These are phyloP conservation scores for Drosophila pallidifrons DNA, from an alignment of 1,140 invertebrate genomes.

Conservation along the genomic window DNA sequence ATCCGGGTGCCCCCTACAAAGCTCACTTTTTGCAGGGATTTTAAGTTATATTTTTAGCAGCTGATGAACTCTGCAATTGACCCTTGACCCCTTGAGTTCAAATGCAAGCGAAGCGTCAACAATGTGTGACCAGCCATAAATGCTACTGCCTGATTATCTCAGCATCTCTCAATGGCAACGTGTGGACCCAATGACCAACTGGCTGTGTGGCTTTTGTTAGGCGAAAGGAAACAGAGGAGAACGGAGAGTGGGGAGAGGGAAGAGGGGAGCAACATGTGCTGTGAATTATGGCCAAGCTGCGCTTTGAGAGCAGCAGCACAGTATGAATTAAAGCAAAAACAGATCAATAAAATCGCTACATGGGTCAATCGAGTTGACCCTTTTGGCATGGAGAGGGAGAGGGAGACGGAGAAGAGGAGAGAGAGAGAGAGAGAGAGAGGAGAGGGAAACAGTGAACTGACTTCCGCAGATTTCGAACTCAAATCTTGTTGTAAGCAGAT, in stretches of 20 bases:
- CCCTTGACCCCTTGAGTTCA: slow-evolving; percentile 3
- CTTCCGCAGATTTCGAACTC: not conserved
- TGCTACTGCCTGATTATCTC: slow-evolving; percentile 13
- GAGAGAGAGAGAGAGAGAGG: not conserved
- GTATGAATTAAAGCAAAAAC: slow-evolving; percentile 19
- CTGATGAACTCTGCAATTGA: slow-evolving; percentile 14
- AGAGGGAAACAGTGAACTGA: not conserved
- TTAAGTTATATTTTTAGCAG: slow-evolving; percentile 13
- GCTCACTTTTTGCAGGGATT: slow-evolving; percentile 24
- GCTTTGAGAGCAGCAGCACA: slow-evolving; percentile 20
- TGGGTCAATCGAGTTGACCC: slow-evolving; percentile 21
- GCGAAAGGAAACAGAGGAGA: too few species aligned
- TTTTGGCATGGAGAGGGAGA: not conserved
- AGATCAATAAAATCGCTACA: slow-evolving; percentile 13
- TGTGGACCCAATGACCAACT: slow-evolving; percentile 24
- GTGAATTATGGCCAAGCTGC: slow-evolving; percentile 57
- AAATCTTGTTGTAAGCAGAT: slow-evolving; percentile 45
- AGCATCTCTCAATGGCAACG: slow-evolving; percentile 22
- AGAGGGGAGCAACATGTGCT: slow-evolving; percentile 49
- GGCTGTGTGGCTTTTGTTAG: slow-evolving; percentile 44
- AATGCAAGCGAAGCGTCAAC: slow-evolving; percentile 11
- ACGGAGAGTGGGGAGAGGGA: not conserved
- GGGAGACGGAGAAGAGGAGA: too few species aligned
- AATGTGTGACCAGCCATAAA: slow-evolving; percentile 37
- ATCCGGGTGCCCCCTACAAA: slow-evolving; percentile 94